Conservation (phyloP, 64 coral and sea anemone species). For the Dendrophyllia cribrosa region DNA sequence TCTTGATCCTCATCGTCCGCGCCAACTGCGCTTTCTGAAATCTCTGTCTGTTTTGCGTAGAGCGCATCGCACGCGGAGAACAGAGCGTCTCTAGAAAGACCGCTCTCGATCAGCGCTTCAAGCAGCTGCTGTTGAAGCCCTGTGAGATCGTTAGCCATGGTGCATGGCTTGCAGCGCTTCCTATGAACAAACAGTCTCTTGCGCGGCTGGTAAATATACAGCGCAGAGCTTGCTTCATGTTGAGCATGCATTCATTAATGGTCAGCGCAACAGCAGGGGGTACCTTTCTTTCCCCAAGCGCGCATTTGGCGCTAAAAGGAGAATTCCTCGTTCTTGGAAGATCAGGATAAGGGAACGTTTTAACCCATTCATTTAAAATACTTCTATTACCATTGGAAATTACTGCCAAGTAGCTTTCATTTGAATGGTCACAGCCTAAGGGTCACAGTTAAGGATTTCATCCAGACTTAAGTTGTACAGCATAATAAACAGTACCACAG, state of each 20-base stretch:
- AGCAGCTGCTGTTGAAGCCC: constrained; percentile 79
- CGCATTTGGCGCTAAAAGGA: background rate
- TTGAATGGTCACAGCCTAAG: too few species aligned
- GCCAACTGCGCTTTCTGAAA: background rate
- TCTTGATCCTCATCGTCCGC: constrained; percentile 37
- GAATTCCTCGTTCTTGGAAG: background rate
- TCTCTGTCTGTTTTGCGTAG: constrained; percentile 35
- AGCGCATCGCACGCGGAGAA: constrained; percentile 59
- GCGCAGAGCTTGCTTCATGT: constrained; percentile 51
- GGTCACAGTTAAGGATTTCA: too few species aligned
- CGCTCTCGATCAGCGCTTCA: constrained; percentile 71
- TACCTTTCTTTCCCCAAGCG: background rate
- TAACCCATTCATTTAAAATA: too few species aligned
- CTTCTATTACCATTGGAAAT: too few species aligned
- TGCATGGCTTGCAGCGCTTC: background rate
- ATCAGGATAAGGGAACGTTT: too few species aligned
- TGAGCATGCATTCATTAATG: constrained; percentile 84
- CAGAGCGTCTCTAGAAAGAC: constrained; percentile 74
- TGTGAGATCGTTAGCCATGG: constrained; percentile 47
- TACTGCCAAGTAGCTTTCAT: too few species aligned
- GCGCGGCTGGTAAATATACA: constrained; percentile 15
- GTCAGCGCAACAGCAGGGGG: constrained; percentile 80
- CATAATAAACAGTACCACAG: too few species aligned
- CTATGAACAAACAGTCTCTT: background rate
- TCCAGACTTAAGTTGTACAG: too few species aligned